phyloP scores from a whole-genome alignment of 2,888 invertebrate genomes.

The Oscheius sp. region DNA sequence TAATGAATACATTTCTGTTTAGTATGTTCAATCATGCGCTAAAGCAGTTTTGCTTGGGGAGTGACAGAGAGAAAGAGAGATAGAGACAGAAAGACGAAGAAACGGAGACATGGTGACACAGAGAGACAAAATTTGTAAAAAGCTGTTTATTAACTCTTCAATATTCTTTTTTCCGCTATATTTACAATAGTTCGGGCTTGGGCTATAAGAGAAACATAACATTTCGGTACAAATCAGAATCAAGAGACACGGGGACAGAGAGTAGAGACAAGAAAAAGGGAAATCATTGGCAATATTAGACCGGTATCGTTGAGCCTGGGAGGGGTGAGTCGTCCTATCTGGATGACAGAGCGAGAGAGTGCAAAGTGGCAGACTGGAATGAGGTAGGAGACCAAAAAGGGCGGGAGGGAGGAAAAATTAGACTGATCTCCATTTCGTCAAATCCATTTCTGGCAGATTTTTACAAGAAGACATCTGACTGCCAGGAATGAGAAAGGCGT shows the following conservation, averaged over 20 bases:
- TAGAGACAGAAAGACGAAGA: no score
- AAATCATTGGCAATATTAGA: conserved; percentile 41
- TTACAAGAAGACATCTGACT: conserved; percentile 64
- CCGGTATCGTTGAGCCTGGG: conserved; percentile 38
- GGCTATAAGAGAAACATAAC: background rate
- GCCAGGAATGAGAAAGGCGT: conserved; percentile 61
- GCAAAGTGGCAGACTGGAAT: background rate
- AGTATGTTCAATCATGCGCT: no score
- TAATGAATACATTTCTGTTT: no score
- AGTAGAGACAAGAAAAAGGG: background rate
- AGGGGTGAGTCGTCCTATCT: background rate
- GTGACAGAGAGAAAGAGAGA: no score
- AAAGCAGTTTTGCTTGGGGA: no score
- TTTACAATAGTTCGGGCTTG: background rate
- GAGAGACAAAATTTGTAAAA: background rate
- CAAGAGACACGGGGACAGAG: background rate
- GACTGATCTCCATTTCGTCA: conserved; percentile 65
- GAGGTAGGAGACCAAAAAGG: conserved; percentile 9
- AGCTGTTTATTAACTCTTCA: background rate
- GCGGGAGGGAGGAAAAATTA: background rate
- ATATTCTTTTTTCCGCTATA: background rate
- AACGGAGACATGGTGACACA: background rate
- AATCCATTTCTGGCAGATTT: conserved; percentile 66
- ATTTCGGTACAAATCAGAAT: background rate
- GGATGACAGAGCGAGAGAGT: background rate